These are phyloP conservation scores for Alitta virens DNA, from an alignment of 2,888 invertebrate species.

Conservation along the genomic window DNA sequence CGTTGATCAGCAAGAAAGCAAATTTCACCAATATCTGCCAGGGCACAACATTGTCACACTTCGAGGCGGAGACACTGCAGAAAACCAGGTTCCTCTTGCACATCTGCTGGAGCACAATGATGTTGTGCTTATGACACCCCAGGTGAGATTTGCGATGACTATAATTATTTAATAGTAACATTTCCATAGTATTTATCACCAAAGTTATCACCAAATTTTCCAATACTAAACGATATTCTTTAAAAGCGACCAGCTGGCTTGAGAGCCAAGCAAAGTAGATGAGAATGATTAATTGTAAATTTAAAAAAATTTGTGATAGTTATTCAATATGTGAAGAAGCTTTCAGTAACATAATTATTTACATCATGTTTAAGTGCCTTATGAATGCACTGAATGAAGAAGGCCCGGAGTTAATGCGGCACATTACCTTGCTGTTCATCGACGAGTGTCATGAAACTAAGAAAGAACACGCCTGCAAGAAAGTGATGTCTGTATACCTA, in stretches of 20 bases:
- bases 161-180: too few relatives aligned
- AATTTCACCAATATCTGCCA: conserved; percentile 39
- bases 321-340: too few relatives aligned
- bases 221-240: too few relatives aligned
- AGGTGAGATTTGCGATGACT: conserved; percentile 48
- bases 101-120: conserved; percentile 31
- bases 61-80: conserved; percentile 36
- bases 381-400: conserved; percentile 37
- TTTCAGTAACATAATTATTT: too few relatives aligned
- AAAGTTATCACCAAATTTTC: too few relatives aligned
- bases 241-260: too few relatives aligned
- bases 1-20: conserved; percentile 51
- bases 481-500: conserved; percentile 46
- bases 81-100: conserved; percentile 24
- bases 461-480: conserved; percentile 47
- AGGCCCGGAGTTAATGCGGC: conserved; percentile 23
- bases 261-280: too few relatives aligned
- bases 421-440: conserved; percentile 44
- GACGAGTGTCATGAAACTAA: conserved; percentile 52
- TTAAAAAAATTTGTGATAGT: too few relatives aligned
- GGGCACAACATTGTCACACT: conserved; percentile 33
- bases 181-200: too few relatives aligned
- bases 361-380: conserved; percentile 29
- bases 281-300: too few relatives aligned
- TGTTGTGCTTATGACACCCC: conserved; percentile 55